phyloP scores from a whole-genome alignment of 2,113 vertebrate species.

The Tetrax tetrax region DNA sequence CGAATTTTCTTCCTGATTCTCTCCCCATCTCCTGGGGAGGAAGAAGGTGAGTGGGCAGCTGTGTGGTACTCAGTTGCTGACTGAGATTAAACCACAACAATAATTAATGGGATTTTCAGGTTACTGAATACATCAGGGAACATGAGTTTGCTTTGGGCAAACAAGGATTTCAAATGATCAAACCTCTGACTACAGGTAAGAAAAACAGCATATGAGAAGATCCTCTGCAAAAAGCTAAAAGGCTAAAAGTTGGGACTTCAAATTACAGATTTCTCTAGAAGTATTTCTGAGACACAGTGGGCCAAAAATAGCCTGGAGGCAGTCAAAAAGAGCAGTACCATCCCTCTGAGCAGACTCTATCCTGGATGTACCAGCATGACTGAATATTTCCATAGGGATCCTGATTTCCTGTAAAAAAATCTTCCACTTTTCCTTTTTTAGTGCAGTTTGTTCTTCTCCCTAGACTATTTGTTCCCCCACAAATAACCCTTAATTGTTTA shows the following conservation, averaged over 20 bases:
- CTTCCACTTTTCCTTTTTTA: background rate
- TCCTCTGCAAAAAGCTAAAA: background rate
- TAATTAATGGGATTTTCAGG: conserved; percentile 35
- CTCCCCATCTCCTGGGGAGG: no score
- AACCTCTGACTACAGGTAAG: background rate
- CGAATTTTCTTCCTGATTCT: no score
- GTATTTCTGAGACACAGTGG: background rate
- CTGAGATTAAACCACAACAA: no score
- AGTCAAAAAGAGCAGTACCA: background rate
- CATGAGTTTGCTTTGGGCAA: background rate
- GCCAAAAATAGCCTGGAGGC: background rate
- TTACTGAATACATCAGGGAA: background rate
- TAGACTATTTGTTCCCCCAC: background rate
- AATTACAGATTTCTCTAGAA: background rate
- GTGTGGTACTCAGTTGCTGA: no score
- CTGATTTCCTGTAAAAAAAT: background rate
- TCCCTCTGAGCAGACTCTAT: background rate
- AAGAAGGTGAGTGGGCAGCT: no score
- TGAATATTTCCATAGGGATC: background rate
- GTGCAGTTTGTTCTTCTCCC: background rate
- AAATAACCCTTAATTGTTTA: conserved; percentile 53
- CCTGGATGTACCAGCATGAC: background rate
- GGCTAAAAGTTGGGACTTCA: background rate
- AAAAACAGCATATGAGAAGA: background rate
- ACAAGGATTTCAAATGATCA: background rate